Evolutionary conservation across 2,113 vertebrate species (phyloP).

Genomic region (Benthochromis sp.): DNA sequence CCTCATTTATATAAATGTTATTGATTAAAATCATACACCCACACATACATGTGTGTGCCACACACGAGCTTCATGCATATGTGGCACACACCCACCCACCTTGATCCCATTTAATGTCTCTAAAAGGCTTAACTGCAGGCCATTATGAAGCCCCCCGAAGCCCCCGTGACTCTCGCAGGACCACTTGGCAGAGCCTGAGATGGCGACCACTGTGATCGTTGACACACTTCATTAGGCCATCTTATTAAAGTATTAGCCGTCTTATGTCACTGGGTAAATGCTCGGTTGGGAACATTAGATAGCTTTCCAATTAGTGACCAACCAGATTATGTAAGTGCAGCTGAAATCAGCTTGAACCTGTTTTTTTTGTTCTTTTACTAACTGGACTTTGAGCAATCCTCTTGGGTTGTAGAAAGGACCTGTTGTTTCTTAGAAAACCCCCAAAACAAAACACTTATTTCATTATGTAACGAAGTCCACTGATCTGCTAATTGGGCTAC

Average conservation of each 20-base stretch:
- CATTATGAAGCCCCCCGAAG: background rate
- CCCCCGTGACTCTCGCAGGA: background rate
- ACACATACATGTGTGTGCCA: background rate
- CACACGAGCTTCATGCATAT: background rate
- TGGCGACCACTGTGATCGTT: background rate
- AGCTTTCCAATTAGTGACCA: conserved; percentile 9
- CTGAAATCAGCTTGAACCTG: conserved; percentile 18
- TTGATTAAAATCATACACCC: background rate
- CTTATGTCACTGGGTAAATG: conserved; percentile 15
- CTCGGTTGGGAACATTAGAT: background rate
- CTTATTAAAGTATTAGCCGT: conserved; percentile 37
- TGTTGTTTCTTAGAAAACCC: background rate
- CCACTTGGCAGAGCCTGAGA: background rate
- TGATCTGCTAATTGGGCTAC: background rate
- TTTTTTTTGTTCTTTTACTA: background rate
- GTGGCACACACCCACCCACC: background rate
- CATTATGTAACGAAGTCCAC: background rate
- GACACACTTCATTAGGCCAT: conserved; percentile 27
- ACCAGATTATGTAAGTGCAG: conserved; percentile 18
- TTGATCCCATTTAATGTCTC: background rate
- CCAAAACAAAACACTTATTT: background rate
- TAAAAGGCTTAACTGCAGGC: background rate
- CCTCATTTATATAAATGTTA: background rate
- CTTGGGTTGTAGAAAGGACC: background rate
- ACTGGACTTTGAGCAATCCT: background rate